Evolutionary conservation across 2,113 vertebrate genomes (phyloP), one percentile per base, ranked within the genome.

Genomic region (Mirza zaza): DNA sequence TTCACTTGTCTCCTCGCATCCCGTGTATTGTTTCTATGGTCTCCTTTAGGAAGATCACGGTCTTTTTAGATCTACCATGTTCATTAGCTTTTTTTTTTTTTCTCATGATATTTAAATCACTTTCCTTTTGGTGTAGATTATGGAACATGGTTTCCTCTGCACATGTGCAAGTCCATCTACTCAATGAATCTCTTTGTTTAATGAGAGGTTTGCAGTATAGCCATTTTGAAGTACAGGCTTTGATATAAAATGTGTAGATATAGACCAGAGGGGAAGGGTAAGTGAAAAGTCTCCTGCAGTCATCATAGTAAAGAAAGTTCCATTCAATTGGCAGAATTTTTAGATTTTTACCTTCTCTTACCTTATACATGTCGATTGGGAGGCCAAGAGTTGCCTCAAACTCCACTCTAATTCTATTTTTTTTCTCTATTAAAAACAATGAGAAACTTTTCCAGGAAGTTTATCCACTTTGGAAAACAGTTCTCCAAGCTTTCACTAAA

Each of bases 191-290:
- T 20, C 6, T 70, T 15, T 10, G 68, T 48, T 32, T 21, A 68
- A 70, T 23, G 36, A 59, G 11, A 45, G 25, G 5, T 17, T 61
- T 50, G 10, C 12, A 39, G 17, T 15, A 23, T 8, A 39, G 17
- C 0, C 36, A 23, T 59, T 59, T 13, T 68, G 36, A n/a, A 11
- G 14, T 4, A 4, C 0, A 27, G 5, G 13, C 1, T 13, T 86
- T 32, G 36, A 87, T 20, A 6, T n/a, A 27, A 25, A 11, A 32
- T 48, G 6, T 39, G 12, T 9, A 9, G 39, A 17, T 39, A 59
- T 48, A 5, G 32, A 21, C 2, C 4, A n/a, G 13, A 25, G 3
- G 18, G 17, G 12, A 42, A 87, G 36, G 29, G 0, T 3, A 18
- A 4, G 21, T 29, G 63, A 2, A 36, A 36, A 7, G 61, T 3